These are phyloP conservation scores for Ectobius pallidus DNA, from an alignment of 2,888 invertebrate genomes.

Conservation along the genomic window DNA sequence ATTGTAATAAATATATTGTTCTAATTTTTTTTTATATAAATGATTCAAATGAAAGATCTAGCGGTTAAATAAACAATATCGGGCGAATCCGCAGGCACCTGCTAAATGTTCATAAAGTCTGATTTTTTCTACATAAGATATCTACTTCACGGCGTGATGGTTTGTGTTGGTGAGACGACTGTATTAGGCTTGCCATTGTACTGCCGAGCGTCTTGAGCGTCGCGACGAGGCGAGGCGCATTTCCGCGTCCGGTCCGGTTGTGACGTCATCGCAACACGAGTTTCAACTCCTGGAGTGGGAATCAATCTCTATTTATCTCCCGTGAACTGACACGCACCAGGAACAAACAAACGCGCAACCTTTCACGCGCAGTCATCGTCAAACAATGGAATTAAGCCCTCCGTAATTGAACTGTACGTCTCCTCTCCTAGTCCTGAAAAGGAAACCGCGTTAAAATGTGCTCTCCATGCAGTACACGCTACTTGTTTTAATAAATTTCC, in stretches of 20 bases:
- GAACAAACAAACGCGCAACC: neutral
- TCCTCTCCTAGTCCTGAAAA: too few relatives aligned
- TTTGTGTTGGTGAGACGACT: too few relatives aligned
- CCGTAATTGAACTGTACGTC: neutral
- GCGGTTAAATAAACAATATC: too few relatives aligned
- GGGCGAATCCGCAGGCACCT: neutral
- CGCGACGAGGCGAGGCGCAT: constrained; percentile 10
- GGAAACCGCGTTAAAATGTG: too few relatives aligned
- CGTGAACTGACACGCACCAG: constrained; percentile 17
- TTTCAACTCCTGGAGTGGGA: constrained; percentile 27
- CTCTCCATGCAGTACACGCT: too few relatives aligned
- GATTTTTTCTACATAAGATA: neutral
- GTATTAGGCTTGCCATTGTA: too few relatives aligned
- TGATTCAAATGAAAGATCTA: too few relatives aligned
- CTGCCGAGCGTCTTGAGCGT: neutral
- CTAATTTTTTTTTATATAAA: too few relatives aligned
- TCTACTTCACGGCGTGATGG: neutral
- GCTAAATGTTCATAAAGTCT: neutral
- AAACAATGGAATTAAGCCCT: constrained; percentile 21
- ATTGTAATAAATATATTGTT: too few relatives aligned
- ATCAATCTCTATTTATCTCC: constrained; percentile 29
- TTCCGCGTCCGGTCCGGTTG: constrained; percentile 30
- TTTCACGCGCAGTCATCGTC: constrained; percentile 9
- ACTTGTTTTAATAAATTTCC: too few relatives aligned
- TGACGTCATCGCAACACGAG: constrained; percentile 25